A percentile compares a stretch with the other conserved stretches of the same genome.
Conservation (phyloP, 1,140 invertebrate species). For the Hypothenemus hampei region DNA sequence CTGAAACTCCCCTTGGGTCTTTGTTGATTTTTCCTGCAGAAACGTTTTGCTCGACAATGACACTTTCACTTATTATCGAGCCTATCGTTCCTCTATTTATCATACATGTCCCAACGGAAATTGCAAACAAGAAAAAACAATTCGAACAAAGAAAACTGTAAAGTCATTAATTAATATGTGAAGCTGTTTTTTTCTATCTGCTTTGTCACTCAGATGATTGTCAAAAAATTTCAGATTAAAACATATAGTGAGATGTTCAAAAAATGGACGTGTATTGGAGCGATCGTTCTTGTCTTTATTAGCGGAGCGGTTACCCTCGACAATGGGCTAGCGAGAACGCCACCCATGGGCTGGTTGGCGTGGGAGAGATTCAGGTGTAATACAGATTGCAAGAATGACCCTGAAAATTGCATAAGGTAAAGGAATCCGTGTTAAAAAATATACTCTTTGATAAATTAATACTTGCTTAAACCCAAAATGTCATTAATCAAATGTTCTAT, state of each 20-base stretch:
- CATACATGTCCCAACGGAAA: constrained; percentile 9
- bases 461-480: no score
- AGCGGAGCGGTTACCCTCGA: constrained; percentile 53
- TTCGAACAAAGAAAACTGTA: no score
- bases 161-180: no score
- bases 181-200: neutral
- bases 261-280: constrained; percentile 35
- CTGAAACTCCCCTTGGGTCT: neutral
- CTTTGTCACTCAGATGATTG: neutral
- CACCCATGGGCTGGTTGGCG: constrained; percentile 83
- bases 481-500: no score
- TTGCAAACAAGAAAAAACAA: neutral
- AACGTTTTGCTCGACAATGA: constrained; percentile 8
- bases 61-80: constrained; percentile 20
- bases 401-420: constrained; percentile 89
- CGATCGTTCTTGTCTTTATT: constrained; percentile 33
- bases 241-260: constrained; percentile 38
- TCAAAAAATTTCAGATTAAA: constrained; percentile 33
- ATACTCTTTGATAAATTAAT: no score
- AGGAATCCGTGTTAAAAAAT: no score
- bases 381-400: constrained; percentile 87
- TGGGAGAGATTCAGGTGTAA: constrained; percentile 93
- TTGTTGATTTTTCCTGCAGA: constrained; percentile 3
- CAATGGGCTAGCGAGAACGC: constrained; percentile 78
- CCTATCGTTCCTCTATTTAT: constrained; percentile 4